A percentile compares a stretch with the other conserved stretches of the same genome.
phyloP scores from a whole-genome alignment of 2,113 vertebrate species.

The Alligator sinensis region DNA sequence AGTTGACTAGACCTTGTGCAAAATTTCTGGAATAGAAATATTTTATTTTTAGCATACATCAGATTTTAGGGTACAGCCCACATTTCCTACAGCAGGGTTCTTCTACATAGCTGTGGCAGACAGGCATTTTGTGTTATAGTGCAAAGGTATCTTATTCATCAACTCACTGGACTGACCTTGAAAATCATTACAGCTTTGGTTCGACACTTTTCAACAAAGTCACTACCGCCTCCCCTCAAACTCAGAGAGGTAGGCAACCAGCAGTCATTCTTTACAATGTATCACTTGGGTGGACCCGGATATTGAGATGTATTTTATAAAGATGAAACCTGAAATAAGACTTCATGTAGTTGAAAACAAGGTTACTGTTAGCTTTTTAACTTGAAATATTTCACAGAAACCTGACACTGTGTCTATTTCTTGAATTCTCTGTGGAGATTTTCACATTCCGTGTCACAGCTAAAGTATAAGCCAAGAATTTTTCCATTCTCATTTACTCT shows the following conservation, averaged over 20 bases:
- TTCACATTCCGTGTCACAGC: slow-evolving; percentile 10
- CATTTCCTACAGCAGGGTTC: slow-evolving; percentile 26
- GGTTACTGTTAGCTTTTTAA: slow-evolving; percentile 59
- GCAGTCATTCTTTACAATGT: slow-evolving; percentile 39
- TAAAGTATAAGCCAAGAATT: slow-evolving; percentile 29
- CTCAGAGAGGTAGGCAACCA: slow-evolving; percentile 45
- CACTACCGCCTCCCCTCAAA: slow-evolving; percentile 40
- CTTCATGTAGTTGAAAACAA: slow-evolving; percentile 67
- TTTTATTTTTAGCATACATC: slow-evolving; percentile 10
- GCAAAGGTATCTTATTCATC: slow-evolving; percentile 52
- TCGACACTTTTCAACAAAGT: slow-evolving; percentile 62
- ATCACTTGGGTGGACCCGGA: slow-evolving; percentile 50
- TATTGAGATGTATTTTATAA: slow-evolving; percentile 65
- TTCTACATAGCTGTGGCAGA: not conserved
- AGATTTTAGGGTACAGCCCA: not conserved
- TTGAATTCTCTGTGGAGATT: slow-evolving; percentile 44
- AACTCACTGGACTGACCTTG: slow-evolving; percentile 54
- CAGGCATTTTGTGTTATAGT: slow-evolving; percentile 23
- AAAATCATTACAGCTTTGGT: slow-evolving; percentile 63
- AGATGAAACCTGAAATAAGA: slow-evolving; percentile 67
- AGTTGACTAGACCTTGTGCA: not conserved
- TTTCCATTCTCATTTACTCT: slow-evolving; percentile 25
- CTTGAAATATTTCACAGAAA: slow-evolving; percentile 48
- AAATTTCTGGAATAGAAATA: not conserved
- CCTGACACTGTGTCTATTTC: slow-evolving; percentile 28